Conservation (phyloP, 2,113 vertebrate species). For the Asarcornis scutulata region DNA sequence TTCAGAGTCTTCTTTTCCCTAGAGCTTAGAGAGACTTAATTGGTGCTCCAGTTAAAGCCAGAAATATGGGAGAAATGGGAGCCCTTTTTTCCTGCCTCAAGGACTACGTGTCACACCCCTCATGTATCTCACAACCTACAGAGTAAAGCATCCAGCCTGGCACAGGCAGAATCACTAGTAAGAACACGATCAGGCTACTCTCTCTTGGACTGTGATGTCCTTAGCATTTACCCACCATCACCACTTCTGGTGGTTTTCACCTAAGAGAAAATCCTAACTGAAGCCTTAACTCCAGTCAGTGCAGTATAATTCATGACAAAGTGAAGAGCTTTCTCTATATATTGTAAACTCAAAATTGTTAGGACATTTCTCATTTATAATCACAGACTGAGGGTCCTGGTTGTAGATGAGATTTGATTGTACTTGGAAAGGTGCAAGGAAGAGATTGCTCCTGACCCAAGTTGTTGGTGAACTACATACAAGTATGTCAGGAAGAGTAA, state of each 20-base stretch:
- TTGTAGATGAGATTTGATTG: not conserved
- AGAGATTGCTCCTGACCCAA: not conserved
- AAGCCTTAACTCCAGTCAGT: not conserved
- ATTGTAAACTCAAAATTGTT: not conserved
- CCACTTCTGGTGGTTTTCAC: not conserved
- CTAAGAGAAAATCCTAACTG: too few species aligned
- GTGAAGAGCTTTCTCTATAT: not conserved
- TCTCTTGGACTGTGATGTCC: not conserved
- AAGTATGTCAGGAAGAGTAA: not conserved
- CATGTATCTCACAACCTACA: not conserved
- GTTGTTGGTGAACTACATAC: not conserved
- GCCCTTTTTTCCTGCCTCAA: not conserved
- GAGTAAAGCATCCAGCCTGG: not conserved
- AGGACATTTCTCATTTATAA: not conserved
- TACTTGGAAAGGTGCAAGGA: not conserved
- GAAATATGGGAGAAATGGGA: not conserved
- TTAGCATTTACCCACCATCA: not conserved
- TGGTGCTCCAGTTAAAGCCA: not conserved
- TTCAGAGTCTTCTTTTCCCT: not conserved
- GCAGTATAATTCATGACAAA: not conserved
- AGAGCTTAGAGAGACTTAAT: not conserved
- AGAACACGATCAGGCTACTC: accelerated
- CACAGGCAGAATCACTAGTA: not conserved
- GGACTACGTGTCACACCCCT: not conserved
- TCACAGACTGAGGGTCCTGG: not conserved